Evolutionary conservation across 2,113 vertebrate genomes (phyloP).

Genomic region (Malurus alboscapulatus): DNA sequence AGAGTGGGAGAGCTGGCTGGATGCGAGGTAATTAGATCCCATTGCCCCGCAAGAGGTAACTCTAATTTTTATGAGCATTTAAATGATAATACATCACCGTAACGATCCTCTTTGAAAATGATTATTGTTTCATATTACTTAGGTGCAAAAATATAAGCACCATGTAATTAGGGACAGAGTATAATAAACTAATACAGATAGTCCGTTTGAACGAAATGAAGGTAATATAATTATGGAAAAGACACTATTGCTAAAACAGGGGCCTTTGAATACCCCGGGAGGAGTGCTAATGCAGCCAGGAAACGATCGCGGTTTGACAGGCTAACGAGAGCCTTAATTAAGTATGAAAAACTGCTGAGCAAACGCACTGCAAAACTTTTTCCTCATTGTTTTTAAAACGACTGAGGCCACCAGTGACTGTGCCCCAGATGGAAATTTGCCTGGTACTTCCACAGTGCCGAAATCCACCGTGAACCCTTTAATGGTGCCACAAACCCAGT

Average conservation of each 20-base stretch:
- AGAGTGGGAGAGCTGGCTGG: constrained; percentile 39
- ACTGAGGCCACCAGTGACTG: background rate
- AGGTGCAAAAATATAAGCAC: constrained; percentile 82
- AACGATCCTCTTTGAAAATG: constrained; percentile 77
- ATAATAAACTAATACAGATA: constrained; percentile 81
- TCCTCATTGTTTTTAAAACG: background rate
- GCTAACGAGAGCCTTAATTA: constrained; percentile 91
- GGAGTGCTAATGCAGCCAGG: constrained; percentile 79
- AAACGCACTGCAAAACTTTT: constrained; percentile 70
- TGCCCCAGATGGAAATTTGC: background rate
- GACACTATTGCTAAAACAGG: constrained; percentile 77
- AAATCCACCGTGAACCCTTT: background rate
- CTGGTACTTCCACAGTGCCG: fast-evolving
- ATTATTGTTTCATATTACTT: constrained; percentile 83
- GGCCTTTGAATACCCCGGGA: constrained; percentile 80
- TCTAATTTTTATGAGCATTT: constrained; percentile 81
- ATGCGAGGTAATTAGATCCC: constrained; percentile 70
- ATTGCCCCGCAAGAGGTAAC: constrained; percentile 77
- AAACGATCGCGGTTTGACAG: constrained; percentile 77
- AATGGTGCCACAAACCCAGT: fast-evolving
- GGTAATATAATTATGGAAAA: constrained; percentile 83
- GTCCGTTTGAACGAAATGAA: constrained; percentile 80
- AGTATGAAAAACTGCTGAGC: constrained; percentile 79
- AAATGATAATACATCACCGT: constrained; percentile 78
- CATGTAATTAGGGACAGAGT: constrained; percentile 78